Percentiles rank a stretch among this genome's conserved stretches.
Conservation (phyloP, 2,797 vertebrate species). For the Sebastes ruberrimus region DNA sequence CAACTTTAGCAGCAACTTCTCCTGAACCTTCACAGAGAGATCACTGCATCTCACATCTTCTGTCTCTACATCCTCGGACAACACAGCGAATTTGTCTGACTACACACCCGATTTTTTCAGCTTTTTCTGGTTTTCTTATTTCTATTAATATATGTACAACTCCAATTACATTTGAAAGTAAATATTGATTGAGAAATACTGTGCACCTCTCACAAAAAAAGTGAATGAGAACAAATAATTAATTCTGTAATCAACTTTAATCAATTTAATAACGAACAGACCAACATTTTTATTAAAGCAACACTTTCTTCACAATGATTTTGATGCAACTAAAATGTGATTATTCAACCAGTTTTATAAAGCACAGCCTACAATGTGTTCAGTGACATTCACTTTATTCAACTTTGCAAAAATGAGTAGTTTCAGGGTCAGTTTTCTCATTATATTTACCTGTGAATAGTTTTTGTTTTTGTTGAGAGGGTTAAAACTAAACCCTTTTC, state of each 20-base stretch:
- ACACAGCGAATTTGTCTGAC: not conserved
- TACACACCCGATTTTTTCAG: not conserved
- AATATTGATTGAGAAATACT: not conserved
- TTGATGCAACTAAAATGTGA: not conserved
- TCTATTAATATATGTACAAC: no score
- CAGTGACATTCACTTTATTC: not conserved
- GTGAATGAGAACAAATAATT: not conserved
- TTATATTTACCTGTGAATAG: not conserved
- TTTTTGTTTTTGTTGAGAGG: not conserved
- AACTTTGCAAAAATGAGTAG: not conserved
- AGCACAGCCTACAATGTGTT: not conserved
- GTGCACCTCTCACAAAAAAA: not conserved
- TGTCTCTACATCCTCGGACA: constrained; percentile 1
- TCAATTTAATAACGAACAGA: not conserved
- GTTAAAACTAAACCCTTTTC: no score
- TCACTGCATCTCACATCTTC: constrained; percentile 1
- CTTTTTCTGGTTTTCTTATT: not conserved
- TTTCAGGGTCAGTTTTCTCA: not conserved
- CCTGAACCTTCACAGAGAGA: constrained; percentile 44
- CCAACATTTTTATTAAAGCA: not conserved
- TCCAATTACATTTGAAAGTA: not conserved
- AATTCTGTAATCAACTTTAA: not conserved
- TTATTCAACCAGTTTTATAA: not conserved
- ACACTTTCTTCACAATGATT: not conserved
- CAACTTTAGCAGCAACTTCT: constrained; percentile 47